Evolutionary conservation across 2,888 invertebrate genomes (phyloP).

Genomic region (Drosophila antonietae): DNA sequence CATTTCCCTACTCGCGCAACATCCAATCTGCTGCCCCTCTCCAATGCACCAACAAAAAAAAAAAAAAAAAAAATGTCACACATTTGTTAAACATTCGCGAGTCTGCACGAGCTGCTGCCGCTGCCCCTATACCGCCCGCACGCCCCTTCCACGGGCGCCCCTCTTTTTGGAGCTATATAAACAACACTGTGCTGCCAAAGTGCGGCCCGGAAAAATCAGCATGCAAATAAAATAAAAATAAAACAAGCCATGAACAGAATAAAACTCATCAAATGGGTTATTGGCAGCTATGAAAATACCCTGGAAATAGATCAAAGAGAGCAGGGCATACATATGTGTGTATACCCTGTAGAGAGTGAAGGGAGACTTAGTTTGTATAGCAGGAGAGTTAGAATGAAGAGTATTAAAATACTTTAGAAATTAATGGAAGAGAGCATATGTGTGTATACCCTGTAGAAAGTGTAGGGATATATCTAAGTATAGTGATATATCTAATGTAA

Average conservation of each 20-base stretch:
- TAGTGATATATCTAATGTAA: too few relatives aligned
- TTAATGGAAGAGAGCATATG: too few relatives aligned
- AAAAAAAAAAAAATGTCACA: constrained; percentile 67
- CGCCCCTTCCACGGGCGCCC: not conserved
- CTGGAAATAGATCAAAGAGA: not conserved
- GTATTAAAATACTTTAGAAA: too few relatives aligned
- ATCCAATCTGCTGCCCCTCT: not conserved
- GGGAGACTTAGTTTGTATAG: too few relatives aligned
- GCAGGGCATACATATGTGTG: not conserved
- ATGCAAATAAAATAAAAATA: constrained; percentile 75
- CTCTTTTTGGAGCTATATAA: constrained; percentile 53
- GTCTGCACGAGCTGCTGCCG: constrained; percentile 49
- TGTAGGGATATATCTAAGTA: too few relatives aligned
- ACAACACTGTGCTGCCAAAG: constrained; percentile 67
- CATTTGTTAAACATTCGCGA: constrained; percentile 79
- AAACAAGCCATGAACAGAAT: constrained; percentile 39
- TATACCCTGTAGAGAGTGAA: not conserved
- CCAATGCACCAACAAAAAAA: constrained; percentile 40
- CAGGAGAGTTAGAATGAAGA: too few relatives aligned
- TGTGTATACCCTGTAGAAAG: too few relatives aligned
- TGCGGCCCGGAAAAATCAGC: constrained; percentile 69
- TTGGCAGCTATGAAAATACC: constrained; percentile 24
- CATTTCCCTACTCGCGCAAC: constrained; percentile 2
- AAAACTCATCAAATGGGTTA: constrained; percentile 38
- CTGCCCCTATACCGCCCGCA: too few relatives aligned